Evolutionary conservation across 2,113 vertebrate species (phyloP).

Genomic region (Loxodonta africana): DNA sequence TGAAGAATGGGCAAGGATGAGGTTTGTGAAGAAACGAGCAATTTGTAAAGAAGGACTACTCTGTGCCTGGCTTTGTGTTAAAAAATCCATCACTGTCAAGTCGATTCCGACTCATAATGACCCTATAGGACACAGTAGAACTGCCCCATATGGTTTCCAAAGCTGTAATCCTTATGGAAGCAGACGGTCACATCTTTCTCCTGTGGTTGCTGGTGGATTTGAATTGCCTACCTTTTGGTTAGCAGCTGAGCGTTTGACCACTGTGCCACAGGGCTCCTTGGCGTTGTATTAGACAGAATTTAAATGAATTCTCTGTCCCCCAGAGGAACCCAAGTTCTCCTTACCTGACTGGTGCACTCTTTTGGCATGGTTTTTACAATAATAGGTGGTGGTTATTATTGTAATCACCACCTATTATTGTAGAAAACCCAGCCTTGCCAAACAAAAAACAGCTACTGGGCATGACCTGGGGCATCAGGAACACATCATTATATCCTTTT

Average conservation of each 20-base stretch:
- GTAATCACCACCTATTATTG: too few relatives aligned
- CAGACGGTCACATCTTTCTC: background rate
- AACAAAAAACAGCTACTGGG: slow-evolving; percentile 46
- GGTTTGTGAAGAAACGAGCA: slow-evolving; percentile 27
- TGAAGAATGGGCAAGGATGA: background rate
- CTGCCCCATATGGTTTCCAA: background rate
- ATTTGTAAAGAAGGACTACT: slow-evolving; percentile 4
- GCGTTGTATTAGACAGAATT: background rate
- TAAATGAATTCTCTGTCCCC: background rate
- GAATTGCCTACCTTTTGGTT: background rate
- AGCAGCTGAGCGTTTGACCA: background rate
- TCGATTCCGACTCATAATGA: background rate
- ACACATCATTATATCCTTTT: background rate
- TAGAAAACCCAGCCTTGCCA: slow-evolving; percentile 25
- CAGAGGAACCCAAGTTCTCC: background rate
- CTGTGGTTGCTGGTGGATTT: background rate
- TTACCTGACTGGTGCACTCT: background rate
- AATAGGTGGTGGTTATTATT: background rate
- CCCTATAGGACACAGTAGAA: background rate
- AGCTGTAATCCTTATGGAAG: background rate
- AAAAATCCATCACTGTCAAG: background rate
- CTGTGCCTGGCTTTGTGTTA: background rate
- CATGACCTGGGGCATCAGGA: background rate
- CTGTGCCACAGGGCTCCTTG: background rate
- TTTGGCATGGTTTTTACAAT: background rate